Evolutionary conservation across 2,797 vertebrate species (phyloP).

Genomic region (Sebastes kiyomatsui): DNA sequence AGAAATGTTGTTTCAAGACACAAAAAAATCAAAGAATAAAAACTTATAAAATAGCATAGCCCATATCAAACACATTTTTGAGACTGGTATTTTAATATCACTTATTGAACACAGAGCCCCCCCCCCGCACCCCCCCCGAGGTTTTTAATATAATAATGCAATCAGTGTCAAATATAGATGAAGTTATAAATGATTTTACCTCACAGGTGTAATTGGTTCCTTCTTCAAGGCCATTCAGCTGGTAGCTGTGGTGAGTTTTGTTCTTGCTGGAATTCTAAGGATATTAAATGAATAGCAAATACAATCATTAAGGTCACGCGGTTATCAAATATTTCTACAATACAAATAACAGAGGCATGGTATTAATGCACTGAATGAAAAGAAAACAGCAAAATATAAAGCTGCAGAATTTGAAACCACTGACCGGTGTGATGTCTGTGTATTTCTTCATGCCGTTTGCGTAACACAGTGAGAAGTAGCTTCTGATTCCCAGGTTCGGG

Average conservation of each 20-base stretch:
- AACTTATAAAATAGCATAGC: not conserved
- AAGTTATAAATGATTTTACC: constrained; percentile 58
- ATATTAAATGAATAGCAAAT: not conserved
- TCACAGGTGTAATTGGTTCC: constrained; percentile 82
- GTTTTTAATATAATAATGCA: not conserved
- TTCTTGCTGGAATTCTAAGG: constrained; percentile 70
- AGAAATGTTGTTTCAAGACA: not conserved
- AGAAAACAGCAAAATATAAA: not conserved
- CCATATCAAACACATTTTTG: not conserved
- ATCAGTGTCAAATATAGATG: not conserved
- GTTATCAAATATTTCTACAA: not conserved
- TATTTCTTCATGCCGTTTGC: constrained; percentile 65
- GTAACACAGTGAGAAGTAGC: constrained; percentile 81
- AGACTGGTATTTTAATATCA: not conserved
- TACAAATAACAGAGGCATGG: not conserved
- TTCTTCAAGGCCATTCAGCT: constrained; percentile 67
- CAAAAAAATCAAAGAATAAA: not conserved
- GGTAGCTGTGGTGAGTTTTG: constrained; percentile 76
- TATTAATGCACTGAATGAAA: not conserved
- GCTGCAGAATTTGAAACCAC: constrained; percentile 10
- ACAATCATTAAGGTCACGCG: not conserved
- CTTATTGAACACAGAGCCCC: not conserved
- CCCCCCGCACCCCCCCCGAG: not conserved
- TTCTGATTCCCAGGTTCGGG: constrained; percentile 69
- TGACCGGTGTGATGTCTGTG: constrained; percentile 73